Evolutionary conservation across 2,888 invertebrate genomes (phyloP), one percentile per base, ranked within the genome.

Genomic region (Prenolepis imparis): DNA sequence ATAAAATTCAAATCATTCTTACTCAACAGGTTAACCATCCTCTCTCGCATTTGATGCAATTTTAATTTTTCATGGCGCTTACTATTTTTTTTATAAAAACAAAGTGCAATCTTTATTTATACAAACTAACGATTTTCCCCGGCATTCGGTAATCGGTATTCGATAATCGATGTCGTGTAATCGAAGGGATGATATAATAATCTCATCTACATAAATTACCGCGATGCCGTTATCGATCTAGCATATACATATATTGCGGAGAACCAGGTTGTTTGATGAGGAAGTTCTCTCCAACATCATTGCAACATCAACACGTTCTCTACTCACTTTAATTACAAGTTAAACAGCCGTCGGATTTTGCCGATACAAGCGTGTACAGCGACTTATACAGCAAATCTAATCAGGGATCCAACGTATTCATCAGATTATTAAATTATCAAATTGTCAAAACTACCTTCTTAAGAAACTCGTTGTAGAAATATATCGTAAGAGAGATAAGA

Each of bases 151-250:
- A 28, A 28, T 28, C 28, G 28, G 28, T 28, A 28, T 15, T 44
- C 18, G 32, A 8, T 70, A 61, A 80, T 72, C 72, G 44, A 44
- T 44, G 70, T 78, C 44, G 32, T 44, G 36, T 72, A 57, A 59
- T 28, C 28, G 3, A n/a, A 70, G 24, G 12, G 59, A 12, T 44
- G 67, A 57, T 70, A 36, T 61, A 72, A 80, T 80, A 80, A 80
- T 80, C 36, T 61, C 44, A 21, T 80, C 48, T 80, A 36, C 72
- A 80, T 80, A 59, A 72, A 78, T 78, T 78, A 59, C 12, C 21
- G 36, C 59, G 44, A 72, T 78, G 21, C 24, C 44, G 36, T 72
- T 72, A 72, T 80, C 72, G 72, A 78, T 78, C 72, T 80, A 80
- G 32, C 70, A 12, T 44, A n/a, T n/a, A n/a, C n/a, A 11, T 41